Evolutionary conservation across 2,797 vertebrate genomes (phyloP).

Genomic region (Ispidina lecontei): DNA sequence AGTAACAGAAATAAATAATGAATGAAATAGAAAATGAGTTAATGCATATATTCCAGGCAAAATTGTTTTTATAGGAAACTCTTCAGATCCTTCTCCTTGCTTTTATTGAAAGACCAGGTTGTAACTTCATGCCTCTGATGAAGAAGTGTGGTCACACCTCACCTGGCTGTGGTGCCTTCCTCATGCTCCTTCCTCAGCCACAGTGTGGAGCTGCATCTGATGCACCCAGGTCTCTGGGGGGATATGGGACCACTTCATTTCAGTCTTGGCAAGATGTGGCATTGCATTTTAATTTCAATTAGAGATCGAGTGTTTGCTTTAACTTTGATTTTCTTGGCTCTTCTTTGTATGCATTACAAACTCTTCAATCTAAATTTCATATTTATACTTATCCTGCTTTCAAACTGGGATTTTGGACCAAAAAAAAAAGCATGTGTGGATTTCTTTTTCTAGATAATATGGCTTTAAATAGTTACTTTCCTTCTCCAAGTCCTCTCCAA

Average conservation of each 20-base stretch:
- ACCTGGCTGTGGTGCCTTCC: neutral
- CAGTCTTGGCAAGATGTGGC: neutral
- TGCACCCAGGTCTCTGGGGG: neutral
- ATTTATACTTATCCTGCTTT: neutral
- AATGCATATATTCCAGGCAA: neutral
- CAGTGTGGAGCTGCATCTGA: neutral
- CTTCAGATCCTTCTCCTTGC: neutral
- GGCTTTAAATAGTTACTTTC: slow-evolving; percentile 44
- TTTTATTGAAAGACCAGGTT: accelerated
- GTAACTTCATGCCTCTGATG: neutral
- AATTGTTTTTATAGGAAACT: neutral
- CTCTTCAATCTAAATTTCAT: neutral
- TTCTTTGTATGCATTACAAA: neutral
- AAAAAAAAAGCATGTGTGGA: neutral
- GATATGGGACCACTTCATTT: accelerated
- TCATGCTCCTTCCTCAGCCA: neutral
- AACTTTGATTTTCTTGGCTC: neutral
- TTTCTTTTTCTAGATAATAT: neutral
- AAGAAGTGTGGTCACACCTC: accelerated
- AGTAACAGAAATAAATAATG: neutral
- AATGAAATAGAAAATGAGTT: neutral
- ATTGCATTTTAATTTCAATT: neutral
- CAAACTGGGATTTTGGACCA: neutral
- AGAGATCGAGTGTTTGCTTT: neutral
- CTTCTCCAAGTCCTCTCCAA: neutral